phyloP scores from a whole-genome alignment of 1,140 invertebrate species.

The Drosophila azteca region DNA sequence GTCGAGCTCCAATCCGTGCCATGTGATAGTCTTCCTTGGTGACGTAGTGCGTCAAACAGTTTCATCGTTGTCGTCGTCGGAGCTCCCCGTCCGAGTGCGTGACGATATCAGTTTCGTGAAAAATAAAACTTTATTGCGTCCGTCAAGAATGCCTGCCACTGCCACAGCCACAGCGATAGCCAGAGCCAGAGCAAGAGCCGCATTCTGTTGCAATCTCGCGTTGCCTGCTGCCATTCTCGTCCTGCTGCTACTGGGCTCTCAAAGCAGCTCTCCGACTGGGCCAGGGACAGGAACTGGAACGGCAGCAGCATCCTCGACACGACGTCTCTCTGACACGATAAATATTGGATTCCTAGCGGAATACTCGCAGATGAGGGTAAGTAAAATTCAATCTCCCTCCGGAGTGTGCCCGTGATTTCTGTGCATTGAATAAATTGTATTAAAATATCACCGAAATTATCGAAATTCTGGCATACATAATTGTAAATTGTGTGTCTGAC shows the following conservation, averaged over 20 bases:
- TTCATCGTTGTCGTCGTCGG: constrained; percentile 14
- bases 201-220: constrained; percentile 32
- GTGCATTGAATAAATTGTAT: no score
- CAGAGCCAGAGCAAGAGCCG: constrained; percentile 12
- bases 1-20: background rate
- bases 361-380: constrained; percentile 77
- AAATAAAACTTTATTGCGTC: constrained; percentile 66
- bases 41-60: constrained; percentile 19
- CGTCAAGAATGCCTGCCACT: constrained; percentile 18
- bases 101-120: constrained; percentile 51
- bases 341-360: constrained; percentile 79
- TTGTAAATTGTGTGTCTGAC: constrained; percentile 1
- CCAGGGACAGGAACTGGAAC: background rate
- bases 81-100: constrained; percentile 1
- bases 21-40: constrained; percentile 14
- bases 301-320: constrained; percentile 4
- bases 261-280: constrained; percentile 10
- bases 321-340: constrained; percentile 65
- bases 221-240: constrained; percentile 9
- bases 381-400: background rate
- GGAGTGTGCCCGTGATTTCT: no score
- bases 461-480: constrained; percentile 7
- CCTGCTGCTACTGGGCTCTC: constrained; percentile 28
- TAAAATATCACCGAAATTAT: constrained; percentile 1
- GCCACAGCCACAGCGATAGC: constrained; percentile 9